phyloP scores from a whole-genome alignment of 2,113 vertebrate genomes.

The Periophthalmodon schlosseri region DNA sequence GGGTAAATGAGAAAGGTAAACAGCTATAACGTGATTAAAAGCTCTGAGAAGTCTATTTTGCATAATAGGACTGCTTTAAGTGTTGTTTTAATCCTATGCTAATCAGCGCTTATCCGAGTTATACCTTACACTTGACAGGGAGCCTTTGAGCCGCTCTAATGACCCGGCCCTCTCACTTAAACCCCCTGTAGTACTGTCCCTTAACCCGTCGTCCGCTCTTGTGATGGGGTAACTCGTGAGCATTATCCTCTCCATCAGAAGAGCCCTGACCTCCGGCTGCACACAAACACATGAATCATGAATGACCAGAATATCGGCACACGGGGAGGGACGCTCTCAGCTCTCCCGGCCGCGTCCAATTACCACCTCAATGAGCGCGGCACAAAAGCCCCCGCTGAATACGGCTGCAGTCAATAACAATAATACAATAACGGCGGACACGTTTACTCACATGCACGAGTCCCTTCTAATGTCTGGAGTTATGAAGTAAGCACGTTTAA shows the following conservation, averaged over 20 bases:
- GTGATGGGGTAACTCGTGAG: not conserved
- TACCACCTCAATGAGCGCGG: not conserved
- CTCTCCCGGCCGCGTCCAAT: not conserved
- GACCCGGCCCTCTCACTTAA: too few species aligned
- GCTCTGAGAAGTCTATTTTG: too few species aligned
- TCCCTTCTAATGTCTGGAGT: too few species aligned
- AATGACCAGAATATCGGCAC: not conserved
- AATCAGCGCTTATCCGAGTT: not conserved
- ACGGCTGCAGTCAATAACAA: not conserved
- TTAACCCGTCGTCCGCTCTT: not conserved
- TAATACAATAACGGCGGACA: not conserved
- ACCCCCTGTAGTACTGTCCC: not conserved
- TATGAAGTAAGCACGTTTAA: too few species aligned
- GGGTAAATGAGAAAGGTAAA: too few species aligned
- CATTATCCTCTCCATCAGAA: not conserved
- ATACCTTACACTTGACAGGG: not conserved
- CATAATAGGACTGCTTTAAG: not conserved
- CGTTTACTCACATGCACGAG: too few species aligned
- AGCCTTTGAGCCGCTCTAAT: not conserved
- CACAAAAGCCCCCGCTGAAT: not conserved
- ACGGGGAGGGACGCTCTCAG: not conserved
- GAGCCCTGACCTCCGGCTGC: not conserved
- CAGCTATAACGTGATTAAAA: too few species aligned
- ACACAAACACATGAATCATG: slow-evolving; percentile 1
- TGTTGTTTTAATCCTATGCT: not conserved